These are phyloP conservation scores for Torymus tubicola DNA, from an alignment of 2,888 invertebrate species.

Conservation along the genomic window DNA sequence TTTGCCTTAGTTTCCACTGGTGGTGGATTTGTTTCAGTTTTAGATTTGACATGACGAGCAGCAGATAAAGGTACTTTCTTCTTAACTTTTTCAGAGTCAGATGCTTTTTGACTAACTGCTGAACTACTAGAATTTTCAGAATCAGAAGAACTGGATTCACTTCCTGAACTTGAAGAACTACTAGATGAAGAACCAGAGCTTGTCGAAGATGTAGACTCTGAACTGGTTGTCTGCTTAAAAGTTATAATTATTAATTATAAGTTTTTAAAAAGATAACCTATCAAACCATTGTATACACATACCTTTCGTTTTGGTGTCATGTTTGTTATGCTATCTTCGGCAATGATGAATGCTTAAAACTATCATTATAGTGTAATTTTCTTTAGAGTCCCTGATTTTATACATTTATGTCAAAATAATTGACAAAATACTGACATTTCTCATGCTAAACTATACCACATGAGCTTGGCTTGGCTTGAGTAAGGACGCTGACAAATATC, in stretches of 20 bases:
- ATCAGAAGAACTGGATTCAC: conserved; percentile 74
- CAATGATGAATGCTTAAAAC: conserved; percentile 45
- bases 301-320: conserved; percentile 75
- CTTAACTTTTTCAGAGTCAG: conserved; percentile 70
- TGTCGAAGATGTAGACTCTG: conserved; percentile 73
- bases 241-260: conserved; percentile 20
- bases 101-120: conserved; percentile 71
- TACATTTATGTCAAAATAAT: conserved; percentile 58
- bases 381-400: conserved; percentile 46
- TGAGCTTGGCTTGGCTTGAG: conserved; percentile 55
- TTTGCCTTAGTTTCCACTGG: conserved; percentile 69
- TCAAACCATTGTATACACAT: conserved; percentile 54
- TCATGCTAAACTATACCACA: conserved; percentile 51
- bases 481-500: conserved; percentile 56
- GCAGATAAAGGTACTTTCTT: conserved; percentile 63
- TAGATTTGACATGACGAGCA: conserved; percentile 69
- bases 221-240: conserved; percentile 71
- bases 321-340: conserved; percentile 59
- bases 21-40: conserved; percentile 64
- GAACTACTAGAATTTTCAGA: conserved; percentile 74
- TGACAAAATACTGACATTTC: conserved; percentile 53
- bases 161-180: conserved; percentile 74
- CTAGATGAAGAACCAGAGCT: conserved; percentile 74
- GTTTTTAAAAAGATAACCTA: conserved; percentile 56
- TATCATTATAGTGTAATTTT: conserved; percentile 53